Conservation (phyloP, 1,140 invertebrate genomes). For the Ganaspis sp. region DNA sequence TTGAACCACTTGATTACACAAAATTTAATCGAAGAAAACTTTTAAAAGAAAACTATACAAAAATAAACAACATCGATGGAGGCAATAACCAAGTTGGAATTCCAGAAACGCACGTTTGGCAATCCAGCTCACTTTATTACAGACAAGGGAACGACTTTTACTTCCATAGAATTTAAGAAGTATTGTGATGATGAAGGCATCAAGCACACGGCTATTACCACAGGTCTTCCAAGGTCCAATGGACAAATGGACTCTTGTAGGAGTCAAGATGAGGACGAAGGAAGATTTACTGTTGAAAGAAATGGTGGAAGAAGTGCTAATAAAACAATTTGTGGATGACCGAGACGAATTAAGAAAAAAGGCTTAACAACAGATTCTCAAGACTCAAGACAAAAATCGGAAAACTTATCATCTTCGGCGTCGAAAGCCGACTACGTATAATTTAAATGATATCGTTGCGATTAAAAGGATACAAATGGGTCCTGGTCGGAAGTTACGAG, state of each 20-base stretch:
- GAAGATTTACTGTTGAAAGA: no score
- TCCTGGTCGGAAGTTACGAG: slow-evolving; percentile 57
- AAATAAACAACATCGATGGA: no score
- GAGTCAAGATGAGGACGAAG: neutral
- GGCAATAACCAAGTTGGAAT: no score
- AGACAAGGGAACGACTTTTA: slow-evolving; percentile 58
- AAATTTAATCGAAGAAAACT: no score
- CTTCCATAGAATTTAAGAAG: slow-evolving; percentile 44
- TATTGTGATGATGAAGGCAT: slow-evolving; percentile 61
- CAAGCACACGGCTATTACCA: slow-evolving; percentile 53
- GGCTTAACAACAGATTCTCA: slow-evolving; percentile 54
- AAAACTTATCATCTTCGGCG: slow-evolving; percentile 48
- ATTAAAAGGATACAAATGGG: slow-evolving; percentile 51
- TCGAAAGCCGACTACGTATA: slow-evolving; percentile 42
- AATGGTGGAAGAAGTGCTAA: no score
- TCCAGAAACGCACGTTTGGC: slow-evolving; percentile 54
- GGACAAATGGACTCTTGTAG: slow-evolving; percentile 50
- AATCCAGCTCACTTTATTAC: slow-evolving; percentile 61
- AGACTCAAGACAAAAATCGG: slow-evolving; percentile 10
- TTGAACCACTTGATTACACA: no score
- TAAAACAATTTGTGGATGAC: neutral
- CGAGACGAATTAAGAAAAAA: slow-evolving; percentile 51
- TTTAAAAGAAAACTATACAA: no score
- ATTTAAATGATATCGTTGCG: slow-evolving; percentile 46
- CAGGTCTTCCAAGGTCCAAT: slow-evolving; percentile 60